These are phyloP conservation scores for Adelphocoris suturalis DNA, from an alignment of 2,888 invertebrate genomes.

Conservation along the genomic window DNA sequence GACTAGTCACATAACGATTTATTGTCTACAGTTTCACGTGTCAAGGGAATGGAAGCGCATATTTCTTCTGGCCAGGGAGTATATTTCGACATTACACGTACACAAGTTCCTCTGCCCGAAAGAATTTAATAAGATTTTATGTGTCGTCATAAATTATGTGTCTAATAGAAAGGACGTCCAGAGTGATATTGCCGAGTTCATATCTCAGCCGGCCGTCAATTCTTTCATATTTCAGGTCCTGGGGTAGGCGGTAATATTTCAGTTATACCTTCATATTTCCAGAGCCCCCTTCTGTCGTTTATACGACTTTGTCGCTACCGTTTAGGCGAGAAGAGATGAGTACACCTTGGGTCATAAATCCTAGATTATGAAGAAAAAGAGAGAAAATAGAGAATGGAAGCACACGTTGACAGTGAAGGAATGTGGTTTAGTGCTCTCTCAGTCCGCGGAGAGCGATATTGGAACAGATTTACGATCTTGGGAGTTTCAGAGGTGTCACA, in stretches of 20 bases:
- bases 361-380: slow-evolving; percentile 52
- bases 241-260: slow-evolving; percentile 46
- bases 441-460: neutral
- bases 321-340: neutral
- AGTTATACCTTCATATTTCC: slow-evolving; percentile 46
- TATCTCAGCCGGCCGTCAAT: slow-evolving; percentile 49
- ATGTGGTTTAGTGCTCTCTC: slow-evolving; percentile 47
- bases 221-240: slow-evolving; percentile 46
- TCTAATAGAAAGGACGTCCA: slow-evolving; percentile 2
- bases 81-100: too few relatives aligned
- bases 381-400: neutral
- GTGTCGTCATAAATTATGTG: neutral
- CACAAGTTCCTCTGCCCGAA: neutral
- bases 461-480: slow-evolving; percentile 43
- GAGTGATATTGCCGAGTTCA: slow-evolving; percentile 39
- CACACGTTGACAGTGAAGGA: slow-evolving; percentile 52
- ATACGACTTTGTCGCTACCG: slow-evolving; percentile 55
- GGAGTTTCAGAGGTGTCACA: neutral
- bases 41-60: too few relatives aligned
- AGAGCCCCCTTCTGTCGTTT: neutral
- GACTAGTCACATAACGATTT: too few relatives aligned
- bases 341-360: slow-evolving; percentile 30
- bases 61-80: too few relatives aligned
- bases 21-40: too few relatives aligned
- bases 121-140: slow-evolving; percentile 46